These are phyloP conservation scores for Chlorodrepanis virens DNA, from an alignment of 2,113 vertebrate genomes.

Conservation along the genomic window DNA sequence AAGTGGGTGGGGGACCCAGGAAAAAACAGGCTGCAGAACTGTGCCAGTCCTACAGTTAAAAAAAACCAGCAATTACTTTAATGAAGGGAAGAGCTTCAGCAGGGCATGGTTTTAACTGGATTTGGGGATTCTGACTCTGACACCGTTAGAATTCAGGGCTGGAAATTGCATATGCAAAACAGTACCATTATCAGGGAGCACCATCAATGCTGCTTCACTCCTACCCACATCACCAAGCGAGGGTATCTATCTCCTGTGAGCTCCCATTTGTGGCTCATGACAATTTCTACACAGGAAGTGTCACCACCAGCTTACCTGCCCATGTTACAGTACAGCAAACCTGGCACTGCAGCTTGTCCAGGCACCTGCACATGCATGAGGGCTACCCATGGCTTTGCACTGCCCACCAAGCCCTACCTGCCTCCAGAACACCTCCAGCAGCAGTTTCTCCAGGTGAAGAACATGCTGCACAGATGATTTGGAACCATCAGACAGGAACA, in stretches of 20 bases:
- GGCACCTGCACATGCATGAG: fast-evolving
- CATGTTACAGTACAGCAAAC: fast-evolving
- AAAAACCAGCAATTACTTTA: not conserved
- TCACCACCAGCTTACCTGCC: not conserved
- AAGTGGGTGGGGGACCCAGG: slow-evolving; percentile 47
- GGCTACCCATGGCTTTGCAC: not conserved
- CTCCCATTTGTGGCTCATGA: not conserved
- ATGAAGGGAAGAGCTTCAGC: not conserved
- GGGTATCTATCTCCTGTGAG: not conserved
- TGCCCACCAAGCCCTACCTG: not conserved
- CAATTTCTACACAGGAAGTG: not conserved
- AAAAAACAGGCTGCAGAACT: slow-evolving; percentile 30
- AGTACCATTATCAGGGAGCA: not conserved
- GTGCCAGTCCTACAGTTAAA: not conserved
- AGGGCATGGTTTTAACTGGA: not conserved
- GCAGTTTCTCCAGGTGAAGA: not conserved
- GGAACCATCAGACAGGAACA: not conserved
- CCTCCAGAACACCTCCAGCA: not conserved
- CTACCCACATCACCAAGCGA: not conserved
- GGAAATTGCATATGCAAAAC: not conserved
- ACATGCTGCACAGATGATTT: not conserved
- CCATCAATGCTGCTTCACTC: not conserved
- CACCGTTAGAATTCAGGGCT: not conserved
- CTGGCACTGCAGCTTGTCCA: not conserved
- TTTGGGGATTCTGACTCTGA: not conserved